Conservation (phyloP, 1,140 invertebrate genomes). For the Drosophila busckii region DNA sequence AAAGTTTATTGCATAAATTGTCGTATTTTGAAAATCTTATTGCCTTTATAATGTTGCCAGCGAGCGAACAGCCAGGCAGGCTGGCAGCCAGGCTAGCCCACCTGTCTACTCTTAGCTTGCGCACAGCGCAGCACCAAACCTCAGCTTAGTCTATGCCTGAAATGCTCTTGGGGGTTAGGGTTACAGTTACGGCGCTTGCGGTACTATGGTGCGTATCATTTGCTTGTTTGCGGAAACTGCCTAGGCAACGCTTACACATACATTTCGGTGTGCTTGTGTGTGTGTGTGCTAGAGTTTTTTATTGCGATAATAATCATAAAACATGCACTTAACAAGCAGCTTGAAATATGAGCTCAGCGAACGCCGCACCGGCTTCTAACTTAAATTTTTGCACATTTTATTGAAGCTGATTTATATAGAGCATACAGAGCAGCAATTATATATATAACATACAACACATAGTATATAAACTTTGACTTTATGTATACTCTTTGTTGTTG, state of each 20-base stretch:
- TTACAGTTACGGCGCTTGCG: slow-evolving; percentile 14
- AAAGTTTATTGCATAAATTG: slow-evolving; percentile 77
- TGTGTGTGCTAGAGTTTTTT: slow-evolving; percentile 53
- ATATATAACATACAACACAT: slow-evolving; percentile 2
- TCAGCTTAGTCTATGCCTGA: too few relatives aligned
- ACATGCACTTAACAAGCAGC: slow-evolving; percentile 77
- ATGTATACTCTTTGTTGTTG: too few relatives aligned
- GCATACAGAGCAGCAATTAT: neutral
- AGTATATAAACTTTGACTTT: too few relatives aligned
- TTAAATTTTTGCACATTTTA: slow-evolving; percentile 71
- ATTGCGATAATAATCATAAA: slow-evolving; percentile 77
- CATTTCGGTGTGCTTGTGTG: slow-evolving; percentile 33
- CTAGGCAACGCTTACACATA: slow-evolving; percentile 22
- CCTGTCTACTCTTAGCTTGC: slow-evolving; percentile 1
- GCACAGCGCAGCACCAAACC: neutral
- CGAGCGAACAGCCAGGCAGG: slow-evolving; percentile 13
- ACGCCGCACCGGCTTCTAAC: slow-evolving; percentile 41
- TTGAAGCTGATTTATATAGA: slow-evolving; percentile 60
- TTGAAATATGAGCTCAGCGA: slow-evolving; percentile 69
- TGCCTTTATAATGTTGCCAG: slow-evolving; percentile 69
- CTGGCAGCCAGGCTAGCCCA: slow-evolving; percentile 9
- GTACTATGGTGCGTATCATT: slow-evolving; percentile 49
- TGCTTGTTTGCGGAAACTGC: slow-evolving; percentile 58
- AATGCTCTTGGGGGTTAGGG: too few relatives aligned
- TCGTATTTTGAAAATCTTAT: slow-evolving; percentile 78